Evolutionary conservation across 2,113 vertebrate genomes (phyloP), one percentile per base, ranked within the genome.

Genomic region (human (Homo sapiens)): DNA sequence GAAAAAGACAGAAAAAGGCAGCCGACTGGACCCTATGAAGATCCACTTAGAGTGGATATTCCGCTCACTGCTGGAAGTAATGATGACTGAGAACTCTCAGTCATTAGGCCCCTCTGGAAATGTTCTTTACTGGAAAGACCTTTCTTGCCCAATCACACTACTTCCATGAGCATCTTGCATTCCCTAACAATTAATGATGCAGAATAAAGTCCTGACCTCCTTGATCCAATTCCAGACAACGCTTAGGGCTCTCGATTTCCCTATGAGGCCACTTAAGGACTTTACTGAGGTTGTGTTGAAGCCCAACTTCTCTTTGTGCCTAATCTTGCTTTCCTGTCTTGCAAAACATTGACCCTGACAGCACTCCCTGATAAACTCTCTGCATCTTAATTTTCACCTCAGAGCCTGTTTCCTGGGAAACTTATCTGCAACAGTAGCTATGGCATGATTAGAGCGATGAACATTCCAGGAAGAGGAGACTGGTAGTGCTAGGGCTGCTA

Each of bases 341-440:
- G 23, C 4, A 52, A 43, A 59, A 57, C 8, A 7, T 0, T 89
- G 52, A 85, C 81, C 13, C 38, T 35, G 57, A 59, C 6, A 93
- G 7, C 10, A 55, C 16, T 68, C 32, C 12, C 72, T 89, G 50
- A 68, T 81, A 48, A 90, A 59, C 8, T 13, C 38, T 23, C 17
- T 35, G 35, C 6, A 61, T 43, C 23, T 25, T n/a, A 70, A 94
- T 85, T 45, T 91, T 55, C 22, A n/a, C 48, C 10, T n/a, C 70
- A 52, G 35, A n/a, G 27, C 17, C 35, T 13, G 20, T 92, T 86
- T 86, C 82, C 83, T 16, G 23, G 92, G 52, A 83, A 96, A 73
- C 9, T 35, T 17, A 80, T 30, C 22, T 61, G 8, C 2, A 55
- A 10, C 16, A 32, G 14, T 16, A 35, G 59, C 32, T 59, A 22